Base-by-base conservation (phyloP, 2,888 invertebrate genomes). In the Aradus depressus region DNA sequence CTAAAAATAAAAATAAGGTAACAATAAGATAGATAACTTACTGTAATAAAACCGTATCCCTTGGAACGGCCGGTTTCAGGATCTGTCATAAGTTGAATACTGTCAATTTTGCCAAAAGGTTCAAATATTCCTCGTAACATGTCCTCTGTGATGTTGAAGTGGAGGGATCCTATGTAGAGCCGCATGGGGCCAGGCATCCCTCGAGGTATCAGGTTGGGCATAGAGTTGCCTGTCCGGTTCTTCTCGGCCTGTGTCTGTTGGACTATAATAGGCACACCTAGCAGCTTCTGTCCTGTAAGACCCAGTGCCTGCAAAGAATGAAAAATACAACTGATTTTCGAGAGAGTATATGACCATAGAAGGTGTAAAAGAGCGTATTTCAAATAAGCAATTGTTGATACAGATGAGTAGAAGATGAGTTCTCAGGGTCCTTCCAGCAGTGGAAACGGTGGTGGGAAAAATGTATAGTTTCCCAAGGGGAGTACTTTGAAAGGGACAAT, bases 61-160 rank as follows among this genome's bases (percentile, higher is more conserved):
- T 93, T 92, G 41, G 96, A 95, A 58, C 92, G 79, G 14, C 87
- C 88, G 4, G 90, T 89, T 69, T 95, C 93, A 47, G 88, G 86
- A 69, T 97, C 96, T 75, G 88, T 89, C 68, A 96, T 91, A 28
- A 98, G 72, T 68, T 96, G 93, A 63, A 95, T 91, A 60, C 83
- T 84, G 66, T 93, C 92, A 62, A 93, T 92, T 72, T 92, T 92
- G 35, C 97, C 97, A 71, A 97, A 97, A 1, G 96, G 96, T 68
- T 98, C 97, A 72, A 99, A 99, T 60, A 99, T 97, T 22, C 95
- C 95, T 51, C 87, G 73, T 51, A 99, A 72, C 98, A 99, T 99
- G 58, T 97, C 97, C 71, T 98, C 97, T 5, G 92, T 95, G 60
- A 98, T 97, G 68, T 97, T 96, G 66, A 95, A 96, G 71, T 98